phyloP scores from a whole-genome alignment of 2,113 vertebrate genomes.

The Corythaixoides concolor region DNA sequence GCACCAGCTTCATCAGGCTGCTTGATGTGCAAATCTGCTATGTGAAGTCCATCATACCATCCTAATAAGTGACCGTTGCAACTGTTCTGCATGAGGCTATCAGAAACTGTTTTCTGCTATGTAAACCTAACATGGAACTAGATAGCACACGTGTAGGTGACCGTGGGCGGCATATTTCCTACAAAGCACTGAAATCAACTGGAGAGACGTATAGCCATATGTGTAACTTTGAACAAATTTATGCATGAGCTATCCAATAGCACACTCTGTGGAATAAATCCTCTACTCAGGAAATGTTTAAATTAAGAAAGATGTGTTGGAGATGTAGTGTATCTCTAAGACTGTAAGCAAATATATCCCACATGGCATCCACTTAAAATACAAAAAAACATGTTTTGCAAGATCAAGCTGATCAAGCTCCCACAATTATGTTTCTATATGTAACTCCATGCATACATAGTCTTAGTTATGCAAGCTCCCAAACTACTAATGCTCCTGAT shows the following conservation, averaged over 20 bases:
- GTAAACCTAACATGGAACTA: neutral
- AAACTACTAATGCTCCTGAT: neutral
- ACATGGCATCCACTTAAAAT: neutral
- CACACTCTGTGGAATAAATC: conserved; percentile 30
- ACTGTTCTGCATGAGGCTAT: neutral
- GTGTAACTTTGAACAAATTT: neutral
- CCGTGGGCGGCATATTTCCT: neutral
- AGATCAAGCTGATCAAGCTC: neutral
- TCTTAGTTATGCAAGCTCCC: neutral
- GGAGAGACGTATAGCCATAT: neutral
- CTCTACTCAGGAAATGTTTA: neutral
- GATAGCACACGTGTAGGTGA: neutral
- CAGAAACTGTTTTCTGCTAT: neutral
- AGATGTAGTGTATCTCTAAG: neutral
- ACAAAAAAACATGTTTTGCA: neutral
- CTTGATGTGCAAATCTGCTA: neutral
- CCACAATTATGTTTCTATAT: neutral
- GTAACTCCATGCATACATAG: neutral
- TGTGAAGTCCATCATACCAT: neutral
- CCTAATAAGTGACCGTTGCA: neutral
- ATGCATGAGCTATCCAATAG: neutral
- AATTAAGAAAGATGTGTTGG: neutral
- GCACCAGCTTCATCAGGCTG: neutral
- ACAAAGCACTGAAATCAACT: conserved; percentile 12
- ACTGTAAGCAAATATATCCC: neutral